Evolutionary conservation across 2,888 invertebrate genomes (phyloP).

Genomic region (Drosophila nr. fundita): DNA sequence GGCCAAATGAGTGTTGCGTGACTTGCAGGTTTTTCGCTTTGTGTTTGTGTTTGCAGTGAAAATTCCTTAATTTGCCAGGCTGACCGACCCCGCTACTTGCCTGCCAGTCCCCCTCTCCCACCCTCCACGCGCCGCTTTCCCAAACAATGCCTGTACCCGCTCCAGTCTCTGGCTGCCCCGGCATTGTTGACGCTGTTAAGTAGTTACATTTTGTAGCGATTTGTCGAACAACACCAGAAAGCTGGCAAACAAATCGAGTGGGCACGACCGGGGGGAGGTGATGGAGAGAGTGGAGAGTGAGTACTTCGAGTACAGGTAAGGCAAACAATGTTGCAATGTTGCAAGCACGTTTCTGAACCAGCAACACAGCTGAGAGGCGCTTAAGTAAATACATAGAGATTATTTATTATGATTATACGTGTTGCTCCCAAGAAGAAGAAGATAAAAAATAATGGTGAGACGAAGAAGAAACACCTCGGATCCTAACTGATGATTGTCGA

Average conservation of each 20-base stretch:
- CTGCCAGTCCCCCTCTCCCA: background rate
- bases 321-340: constrained; percentile 48
- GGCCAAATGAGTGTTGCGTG: constrained; percentile 81
- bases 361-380: background rate
- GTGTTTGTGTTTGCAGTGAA: constrained; percentile 61
- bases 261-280: background rate
- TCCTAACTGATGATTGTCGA: background rate
- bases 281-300: background rate
- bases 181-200: constrained; percentile 76
- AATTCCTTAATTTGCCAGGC: constrained; percentile 77
- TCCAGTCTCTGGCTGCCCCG: constrained; percentile 4
- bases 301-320: constrained; percentile 9
- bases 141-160: background rate
- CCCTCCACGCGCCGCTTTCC: background rate
- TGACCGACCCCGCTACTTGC: constrained; percentile 16
- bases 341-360: constrained; percentile 19
- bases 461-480: background rate
- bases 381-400: background rate
- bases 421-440: background rate
- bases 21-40: constrained; percentile 75
- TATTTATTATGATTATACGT: constrained; percentile 2
- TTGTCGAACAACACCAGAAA: constrained; percentile 67
- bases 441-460: background rate
- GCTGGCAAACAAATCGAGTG: constrained; percentile 36
- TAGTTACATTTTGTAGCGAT: constrained; percentile 79